Evolutionary conservation across 1,140 invertebrate genomes (phyloP), one percentile per base, ranked within the genome.

Genomic region (Tribolium castaneum): DNA sequence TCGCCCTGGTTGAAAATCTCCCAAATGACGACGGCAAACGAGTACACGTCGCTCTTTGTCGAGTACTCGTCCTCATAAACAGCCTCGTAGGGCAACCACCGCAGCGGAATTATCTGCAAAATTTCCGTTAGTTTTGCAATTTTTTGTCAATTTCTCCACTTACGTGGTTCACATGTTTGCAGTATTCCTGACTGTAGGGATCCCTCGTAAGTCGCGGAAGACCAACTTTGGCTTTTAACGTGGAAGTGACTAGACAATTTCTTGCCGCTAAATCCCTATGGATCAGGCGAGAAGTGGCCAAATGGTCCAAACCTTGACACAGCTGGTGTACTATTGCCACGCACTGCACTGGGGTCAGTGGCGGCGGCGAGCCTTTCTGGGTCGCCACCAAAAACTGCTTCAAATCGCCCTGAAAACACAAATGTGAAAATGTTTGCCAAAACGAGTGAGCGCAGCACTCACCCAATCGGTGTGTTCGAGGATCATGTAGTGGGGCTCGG

Each of bases 401-500:
- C 66, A 98, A 88, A 86, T 98, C 96, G n/a, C 96, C 97, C 94
- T 95, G 81, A 84, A 85, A 81, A 81, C 12, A 25, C 3, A 34
- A n/a, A n/a, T n/a, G n/a, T n/a, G n/a, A 81, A 13, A 75, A 82
- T 49, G 83, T 90, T 89, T 86, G 16, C 16, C 16, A 19, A 19
- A 19, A 19, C 16, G 16, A 19, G 16, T 19, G 16, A 19, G 16
- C 16, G 16, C 16, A 19, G 16, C 16, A 19, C 16, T 19, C 16
- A 95, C 93, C 96, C 96, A 98, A 84, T 98, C 97, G 16, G 95
- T 97, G 84, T 97, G 95, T 84, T 98, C 96, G 3, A 97, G 87
- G 10, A 98, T 92, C 90, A 98, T 92, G 83, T 94, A 96, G 84
- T 97, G 94, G 0, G 96, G 96, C 78, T 97, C 94, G 9, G 91